Percentiles rank a stretch among this genome's conserved stretches.
phyloP scores from a whole-genome alignment of 2,888 invertebrate genomes.

The Lutraria lutraria region DNA sequence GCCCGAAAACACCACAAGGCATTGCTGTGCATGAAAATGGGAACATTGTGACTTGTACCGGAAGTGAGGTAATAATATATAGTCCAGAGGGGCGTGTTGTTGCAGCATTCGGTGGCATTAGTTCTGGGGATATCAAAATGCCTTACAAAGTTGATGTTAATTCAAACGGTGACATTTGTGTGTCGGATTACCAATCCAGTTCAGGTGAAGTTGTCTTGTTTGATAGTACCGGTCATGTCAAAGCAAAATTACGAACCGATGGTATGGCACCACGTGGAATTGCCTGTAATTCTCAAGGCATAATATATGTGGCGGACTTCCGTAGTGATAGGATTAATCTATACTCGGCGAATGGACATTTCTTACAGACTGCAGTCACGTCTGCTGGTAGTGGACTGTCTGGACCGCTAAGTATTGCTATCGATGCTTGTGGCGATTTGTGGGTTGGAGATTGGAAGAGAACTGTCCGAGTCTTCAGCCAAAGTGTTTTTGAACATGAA shows the following conservation, averaged over 20 bases:
- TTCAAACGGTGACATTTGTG: constrained; percentile 64
- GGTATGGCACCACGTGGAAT: constrained; percentile 68
- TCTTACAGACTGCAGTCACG: constrained; percentile 57
- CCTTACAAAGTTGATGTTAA: constrained; percentile 66
- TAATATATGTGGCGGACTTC: constrained; percentile 65
- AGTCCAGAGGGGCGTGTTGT: constrained; percentile 42
- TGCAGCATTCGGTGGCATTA: constrained; percentile 29
- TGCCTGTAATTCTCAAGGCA: constrained; percentile 60
- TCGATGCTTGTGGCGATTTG: constrained; percentile 58
- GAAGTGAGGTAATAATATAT: constrained; percentile 47
- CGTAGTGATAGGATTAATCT: constrained; percentile 64
- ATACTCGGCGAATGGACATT: constrained; percentile 66
- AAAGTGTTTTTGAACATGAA: constrained; percentile 26
- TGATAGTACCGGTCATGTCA: constrained; percentile 53
- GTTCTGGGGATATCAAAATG: constrained; percentile 60
- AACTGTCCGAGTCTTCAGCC: constrained; percentile 60
- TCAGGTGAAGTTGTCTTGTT: constrained; percentile 64
- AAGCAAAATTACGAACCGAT: constrained; percentile 61
- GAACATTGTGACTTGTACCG: constrained; percentile 49
- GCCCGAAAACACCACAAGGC: constrained; percentile 55
- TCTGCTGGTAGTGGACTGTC: constrained; percentile 50
- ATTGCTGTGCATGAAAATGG: constrained; percentile 57
- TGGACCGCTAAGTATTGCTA: constrained; percentile 64
- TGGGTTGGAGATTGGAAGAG: constrained; percentile 71
- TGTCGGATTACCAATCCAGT: constrained; percentile 66